These are phyloP conservation scores for Oreotrochilus melanogaster DNA, from an alignment of 2,113 vertebrate species.

Conservation along the genomic window DNA sequence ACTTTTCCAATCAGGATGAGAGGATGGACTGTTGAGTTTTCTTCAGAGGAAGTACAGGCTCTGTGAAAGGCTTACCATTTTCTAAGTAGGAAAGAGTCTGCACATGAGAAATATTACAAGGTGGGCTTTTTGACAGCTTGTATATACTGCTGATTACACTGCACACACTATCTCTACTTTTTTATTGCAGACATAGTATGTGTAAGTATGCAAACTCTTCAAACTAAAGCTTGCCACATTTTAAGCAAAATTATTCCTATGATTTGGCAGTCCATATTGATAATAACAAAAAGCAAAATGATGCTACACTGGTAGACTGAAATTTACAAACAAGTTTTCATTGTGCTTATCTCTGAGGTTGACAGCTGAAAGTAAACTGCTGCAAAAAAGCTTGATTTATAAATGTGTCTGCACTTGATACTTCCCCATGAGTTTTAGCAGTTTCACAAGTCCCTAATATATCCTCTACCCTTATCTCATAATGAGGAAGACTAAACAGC, in stretches of 20 bases:
- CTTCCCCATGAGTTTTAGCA: not conserved
- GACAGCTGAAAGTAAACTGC: not conserved
- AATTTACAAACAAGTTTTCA: not conserved
- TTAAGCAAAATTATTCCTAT: not conserved
- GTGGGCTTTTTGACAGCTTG: not conserved
- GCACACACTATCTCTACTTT: not conserved
- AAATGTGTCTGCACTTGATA: not conserved
- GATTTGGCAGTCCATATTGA: not conserved
- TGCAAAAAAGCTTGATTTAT: not conserved
- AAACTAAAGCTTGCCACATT: not conserved
- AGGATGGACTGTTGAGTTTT: slow-evolving; percentile 1
- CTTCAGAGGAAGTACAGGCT: not conserved
- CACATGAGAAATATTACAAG: not conserved
- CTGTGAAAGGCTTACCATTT: not conserved
- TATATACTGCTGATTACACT: not conserved
- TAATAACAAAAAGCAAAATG: not conserved
- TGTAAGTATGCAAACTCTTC: rapidly evolving
- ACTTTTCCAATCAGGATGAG: slow-evolving; percentile 26
- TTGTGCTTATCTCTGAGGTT: not conserved
- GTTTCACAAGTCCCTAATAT: not conserved
- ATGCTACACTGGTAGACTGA: not conserved
- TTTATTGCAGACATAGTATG: not conserved
- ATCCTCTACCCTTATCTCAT: not conserved
- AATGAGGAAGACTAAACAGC: not conserved
- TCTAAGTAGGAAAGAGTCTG: not conserved